Percentiles rank a stretch among this genome's conserved stretches.
These are phyloP conservation scores for Trichechus manatus DNA, from an alignment of 2,113 vertebrate species.

Conservation along the genomic window DNA sequence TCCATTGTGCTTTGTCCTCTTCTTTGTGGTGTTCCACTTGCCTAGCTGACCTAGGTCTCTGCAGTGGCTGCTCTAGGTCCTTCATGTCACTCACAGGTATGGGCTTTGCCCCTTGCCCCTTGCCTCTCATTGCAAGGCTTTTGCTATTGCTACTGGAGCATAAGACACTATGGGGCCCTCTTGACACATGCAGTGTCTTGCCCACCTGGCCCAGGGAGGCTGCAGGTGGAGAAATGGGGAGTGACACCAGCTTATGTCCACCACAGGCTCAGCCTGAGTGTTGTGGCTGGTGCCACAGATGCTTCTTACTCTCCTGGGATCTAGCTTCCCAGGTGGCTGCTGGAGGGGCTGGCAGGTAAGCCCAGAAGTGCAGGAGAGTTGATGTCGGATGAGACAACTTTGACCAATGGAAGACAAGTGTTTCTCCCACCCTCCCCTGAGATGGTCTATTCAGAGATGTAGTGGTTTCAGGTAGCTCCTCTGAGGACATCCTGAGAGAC, in stretches of 20 bases:
- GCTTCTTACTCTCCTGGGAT: not conserved
- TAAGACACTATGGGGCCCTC: not conserved
- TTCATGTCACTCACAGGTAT: not conserved
- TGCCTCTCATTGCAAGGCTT: not conserved
- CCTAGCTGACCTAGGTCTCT: not conserved
- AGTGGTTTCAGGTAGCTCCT: not conserved
- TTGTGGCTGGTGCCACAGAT: not conserved
- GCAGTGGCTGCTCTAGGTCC: not conserved
- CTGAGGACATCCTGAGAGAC: not conserved
- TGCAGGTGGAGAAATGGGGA: not conserved
- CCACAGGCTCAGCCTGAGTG: not conserved
- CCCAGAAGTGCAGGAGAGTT: not conserved
- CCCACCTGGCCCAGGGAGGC: not conserved
- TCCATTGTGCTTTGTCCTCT: not conserved
- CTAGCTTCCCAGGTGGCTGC: not conserved
- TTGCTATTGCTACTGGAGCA: not conserved
- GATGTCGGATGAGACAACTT: not conserved
- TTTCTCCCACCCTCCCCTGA: not conserved
- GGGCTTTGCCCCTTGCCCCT: not conserved
- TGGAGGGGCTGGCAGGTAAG: not conserved
- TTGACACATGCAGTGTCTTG: not conserved
- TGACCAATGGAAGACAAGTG: not conserved
- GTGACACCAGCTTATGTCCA: not conserved
- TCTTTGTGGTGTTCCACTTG: not conserved
- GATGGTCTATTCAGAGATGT: not conserved